Evolutionary conservation across 2,888 invertebrate genomes (phyloP).

Genomic region (Branchipolynoe longqiensis): DNA sequence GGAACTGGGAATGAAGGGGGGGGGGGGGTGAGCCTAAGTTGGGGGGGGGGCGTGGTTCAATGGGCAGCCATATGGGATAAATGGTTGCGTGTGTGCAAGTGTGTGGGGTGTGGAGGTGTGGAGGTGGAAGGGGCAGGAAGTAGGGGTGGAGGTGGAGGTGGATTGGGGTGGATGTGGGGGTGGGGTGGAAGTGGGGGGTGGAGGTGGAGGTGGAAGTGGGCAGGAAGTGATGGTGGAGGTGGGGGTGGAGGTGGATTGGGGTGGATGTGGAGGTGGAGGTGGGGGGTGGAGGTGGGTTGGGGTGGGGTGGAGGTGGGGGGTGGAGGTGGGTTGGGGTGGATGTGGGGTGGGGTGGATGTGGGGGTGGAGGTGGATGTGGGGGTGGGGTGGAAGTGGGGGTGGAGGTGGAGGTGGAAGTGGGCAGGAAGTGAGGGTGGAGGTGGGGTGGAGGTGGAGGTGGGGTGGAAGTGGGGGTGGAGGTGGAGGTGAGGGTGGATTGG

Average conservation of each 20-base stretch:
- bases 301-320: constrained; percentile 3
- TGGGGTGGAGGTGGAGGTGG: background rate
- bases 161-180: background rate
- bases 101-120: background rate
- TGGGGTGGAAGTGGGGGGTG: background rate
- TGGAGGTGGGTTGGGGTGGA: background rate
- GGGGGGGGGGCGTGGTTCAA: no score
- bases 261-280: background rate
- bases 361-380: background rate
- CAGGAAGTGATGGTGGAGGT: background rate
- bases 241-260: background rate
- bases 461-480: background rate
- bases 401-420: background rate
- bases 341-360: background rate
- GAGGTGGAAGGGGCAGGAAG: background rate
- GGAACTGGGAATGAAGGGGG: no score
- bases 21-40: no score
- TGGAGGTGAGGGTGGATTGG: background rate
- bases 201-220: background rate
- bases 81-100: background rate
- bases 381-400: background rate
- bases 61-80: no score
- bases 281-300: no score
- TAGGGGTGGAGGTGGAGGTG: background rate
- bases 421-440: background rate